These are phyloP conservation scores for Tricholauxania praeusta DNA, from an alignment of 2,888 invertebrate species.

Conservation along the genomic window DNA sequence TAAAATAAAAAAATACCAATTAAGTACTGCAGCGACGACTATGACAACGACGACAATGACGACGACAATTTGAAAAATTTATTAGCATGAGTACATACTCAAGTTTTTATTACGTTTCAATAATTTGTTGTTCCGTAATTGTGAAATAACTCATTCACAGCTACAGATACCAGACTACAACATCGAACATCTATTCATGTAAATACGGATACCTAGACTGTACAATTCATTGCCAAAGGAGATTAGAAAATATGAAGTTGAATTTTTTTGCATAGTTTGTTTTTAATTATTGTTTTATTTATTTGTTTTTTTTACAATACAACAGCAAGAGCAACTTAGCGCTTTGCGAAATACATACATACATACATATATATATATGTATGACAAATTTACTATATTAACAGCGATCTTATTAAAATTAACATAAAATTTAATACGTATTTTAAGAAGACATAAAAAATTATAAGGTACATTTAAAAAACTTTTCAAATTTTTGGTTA, in stretches of 20 bases:
- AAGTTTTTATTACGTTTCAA: constrained; percentile 22
- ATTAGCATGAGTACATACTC: not conserved
- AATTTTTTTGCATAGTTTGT: constrained; percentile 4
- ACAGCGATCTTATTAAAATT: too few species aligned
- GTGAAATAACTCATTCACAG: constrained; percentile 15
- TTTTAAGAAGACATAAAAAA: too few species aligned
- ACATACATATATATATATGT: too few species aligned
- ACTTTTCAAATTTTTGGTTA: too few species aligned
- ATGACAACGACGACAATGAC: too few species aligned
- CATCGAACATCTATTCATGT: not conserved
- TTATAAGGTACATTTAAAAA: too few species aligned
- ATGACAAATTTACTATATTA: too few species aligned
- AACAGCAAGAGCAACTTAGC: not conserved
- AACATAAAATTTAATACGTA: too few species aligned
- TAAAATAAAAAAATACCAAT: too few species aligned
- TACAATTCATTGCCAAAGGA: not conserved
- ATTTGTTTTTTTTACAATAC: constrained; percentile 2
- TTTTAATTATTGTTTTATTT: not conserved
- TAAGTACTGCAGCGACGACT: too few species aligned
- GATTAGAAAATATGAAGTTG: constrained; percentile 11
- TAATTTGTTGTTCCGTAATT: constrained; percentile 22
- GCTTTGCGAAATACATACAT: constrained; percentile 8
- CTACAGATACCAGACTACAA: not conserved
- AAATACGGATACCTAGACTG: constrained; percentile 8
- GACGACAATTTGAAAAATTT: too few species aligned